These are phyloP conservation scores for Epinephelus malabaricus DNA, from an alignment of 2,797 vertebrate species.

Conservation along the genomic window DNA sequence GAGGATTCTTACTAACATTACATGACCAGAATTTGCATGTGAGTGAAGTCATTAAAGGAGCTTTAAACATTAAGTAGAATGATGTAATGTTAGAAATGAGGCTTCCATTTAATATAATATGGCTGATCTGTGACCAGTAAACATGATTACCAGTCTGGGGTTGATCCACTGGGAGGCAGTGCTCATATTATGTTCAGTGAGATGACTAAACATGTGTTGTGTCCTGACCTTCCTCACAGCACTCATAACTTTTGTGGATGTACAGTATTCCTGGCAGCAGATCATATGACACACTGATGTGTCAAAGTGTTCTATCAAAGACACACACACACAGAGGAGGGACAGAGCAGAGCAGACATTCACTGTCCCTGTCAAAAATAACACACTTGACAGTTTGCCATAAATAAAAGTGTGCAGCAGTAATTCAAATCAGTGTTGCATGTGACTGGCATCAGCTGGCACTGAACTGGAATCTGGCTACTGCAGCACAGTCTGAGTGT, in stretches of 20 bases:
- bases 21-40: not conserved
- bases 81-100: not conserved
- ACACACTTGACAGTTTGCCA: conserved; percentile 24
- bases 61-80: not conserved
- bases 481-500: not conserved
- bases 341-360: not conserved
- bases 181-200: not conserved
- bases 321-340: not conserved
- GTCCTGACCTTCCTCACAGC: conserved; percentile 30
- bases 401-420: conserved; percentile 32
- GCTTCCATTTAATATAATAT: not conserved
- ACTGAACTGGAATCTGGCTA: conserved; percentile 31
- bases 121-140: not conserved
- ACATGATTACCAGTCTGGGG: not conserved
- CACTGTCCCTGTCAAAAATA: conserved; percentile 24
- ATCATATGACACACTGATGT: conserved; percentile 43
- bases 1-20: not conserved
- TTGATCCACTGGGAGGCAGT: not conserved
- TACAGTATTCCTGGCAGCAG: conserved; percentile 45
- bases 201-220: not conserved
- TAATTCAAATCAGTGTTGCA: not conserved
- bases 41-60: not conserved
- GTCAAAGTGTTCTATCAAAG: conserved; percentile 15
- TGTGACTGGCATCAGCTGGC: conserved; percentile 31
- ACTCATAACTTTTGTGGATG: conserved; percentile 23